Evolutionary conservation across 2,797 vertebrate species (phyloP).

Genomic region (Halcyon smyrnensis): DNA sequence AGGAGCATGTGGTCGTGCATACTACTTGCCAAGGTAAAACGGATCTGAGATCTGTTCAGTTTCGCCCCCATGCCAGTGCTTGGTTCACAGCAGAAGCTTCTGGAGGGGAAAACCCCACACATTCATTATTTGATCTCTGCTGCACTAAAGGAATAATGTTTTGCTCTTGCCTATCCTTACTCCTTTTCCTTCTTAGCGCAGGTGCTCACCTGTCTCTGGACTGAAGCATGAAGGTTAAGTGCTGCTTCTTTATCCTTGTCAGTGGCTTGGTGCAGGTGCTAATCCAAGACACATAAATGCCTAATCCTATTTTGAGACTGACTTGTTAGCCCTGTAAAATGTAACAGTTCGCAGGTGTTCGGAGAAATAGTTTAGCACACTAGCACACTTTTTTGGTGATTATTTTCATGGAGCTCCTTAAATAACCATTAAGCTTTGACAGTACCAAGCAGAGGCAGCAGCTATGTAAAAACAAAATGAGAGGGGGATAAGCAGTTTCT

Average conservation of each 20-base stretch:
- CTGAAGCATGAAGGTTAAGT: neutral
- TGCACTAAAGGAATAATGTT: neutral
- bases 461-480: neutral
- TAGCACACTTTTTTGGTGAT: constrained; percentile 1
- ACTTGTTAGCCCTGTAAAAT: constrained; percentile 27
- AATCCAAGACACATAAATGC: neutral
- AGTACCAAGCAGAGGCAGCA: neutral
- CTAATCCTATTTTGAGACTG: constrained; percentile 33
- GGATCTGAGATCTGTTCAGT: neutral
- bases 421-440: constrained; percentile 24
- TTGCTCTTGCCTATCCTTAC: neutral
- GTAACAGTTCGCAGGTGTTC: constrained; percentile 16
- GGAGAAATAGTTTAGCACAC: constrained; percentile 7
- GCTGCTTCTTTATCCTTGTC: neutral
- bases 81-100: neutral
- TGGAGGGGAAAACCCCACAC: neutral
- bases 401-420: neutral
- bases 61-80: neutral
- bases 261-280: neutral
- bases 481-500: neutral
- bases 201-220: neutral
- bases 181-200: neutral
- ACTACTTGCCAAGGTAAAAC: neutral
- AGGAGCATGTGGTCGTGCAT: neutral
- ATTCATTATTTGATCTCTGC: neutral